Percentiles rank a stretch among this genome's conserved stretches.
Conservation (phyloP, 1,140 invertebrate species). For the Grapholita molesta region DNA sequence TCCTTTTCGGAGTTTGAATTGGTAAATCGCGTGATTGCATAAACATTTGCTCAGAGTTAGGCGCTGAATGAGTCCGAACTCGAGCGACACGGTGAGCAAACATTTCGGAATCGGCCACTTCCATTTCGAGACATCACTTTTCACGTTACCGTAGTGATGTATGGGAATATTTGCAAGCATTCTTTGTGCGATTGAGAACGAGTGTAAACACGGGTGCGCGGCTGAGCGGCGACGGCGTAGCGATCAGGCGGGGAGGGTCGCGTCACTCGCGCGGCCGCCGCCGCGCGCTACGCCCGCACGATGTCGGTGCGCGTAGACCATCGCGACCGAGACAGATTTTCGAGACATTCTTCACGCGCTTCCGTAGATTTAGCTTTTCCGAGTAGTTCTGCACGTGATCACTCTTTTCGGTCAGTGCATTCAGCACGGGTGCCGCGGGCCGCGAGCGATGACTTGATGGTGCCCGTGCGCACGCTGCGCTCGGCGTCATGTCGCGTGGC, state of each 20-base stretch:
- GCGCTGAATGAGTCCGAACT: constrained; percentile 42
- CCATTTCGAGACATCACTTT: constrained; percentile 39
- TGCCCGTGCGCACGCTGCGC: constrained; percentile 66
- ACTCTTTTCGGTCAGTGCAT: constrained; percentile 67
- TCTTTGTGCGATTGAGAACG: constrained; percentile 52
- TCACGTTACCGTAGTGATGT: constrained; percentile 37
- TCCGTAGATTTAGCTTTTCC: constrained; percentile 67
- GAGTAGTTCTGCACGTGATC: constrained; percentile 59
- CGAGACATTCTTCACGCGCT: constrained; percentile 69
- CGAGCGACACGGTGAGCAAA: constrained; percentile 49
- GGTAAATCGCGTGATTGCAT: constrained; percentile 26
- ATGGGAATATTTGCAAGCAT: constrained; percentile 52
- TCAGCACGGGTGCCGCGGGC: constrained; percentile 64
- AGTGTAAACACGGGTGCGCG: constrained; percentile 65
- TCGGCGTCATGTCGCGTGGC: constrained; percentile 66
- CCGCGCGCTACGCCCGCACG: constrained; percentile 62
- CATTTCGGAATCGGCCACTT: constrained; percentile 39
- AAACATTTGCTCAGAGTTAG: constrained; percentile 37
- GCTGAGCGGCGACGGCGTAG: constrained; percentile 28
- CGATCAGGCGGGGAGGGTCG: constrained; percentile 40
- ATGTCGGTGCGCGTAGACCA: constrained; percentile 67
- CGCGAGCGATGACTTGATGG: constrained; percentile 68
- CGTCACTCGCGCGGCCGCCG: constrained; percentile 67
- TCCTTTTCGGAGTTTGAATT: constrained; percentile 20
- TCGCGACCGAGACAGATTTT: constrained; percentile 66